Percentiles rank a stretch among this genome's conserved stretches.
Evolutionary conservation across 2,113 vertebrate genomes (phyloP).

Genomic region (Otis tarda): DNA sequence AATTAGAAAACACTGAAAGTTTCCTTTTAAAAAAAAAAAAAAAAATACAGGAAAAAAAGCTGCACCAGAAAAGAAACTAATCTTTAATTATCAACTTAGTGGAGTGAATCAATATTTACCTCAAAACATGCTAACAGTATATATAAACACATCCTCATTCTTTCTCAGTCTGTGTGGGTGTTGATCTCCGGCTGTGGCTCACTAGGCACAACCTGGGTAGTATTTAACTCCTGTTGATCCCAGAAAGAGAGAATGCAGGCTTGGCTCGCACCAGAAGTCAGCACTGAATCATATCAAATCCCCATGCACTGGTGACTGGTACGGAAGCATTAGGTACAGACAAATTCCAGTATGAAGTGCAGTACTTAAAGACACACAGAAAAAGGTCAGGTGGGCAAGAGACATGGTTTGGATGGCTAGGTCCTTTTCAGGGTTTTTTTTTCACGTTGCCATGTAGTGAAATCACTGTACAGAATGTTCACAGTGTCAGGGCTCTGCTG

Average conservation of each 20-base stretch:
- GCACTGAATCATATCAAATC: neutral
- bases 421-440: neutral
- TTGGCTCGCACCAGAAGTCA: neutral
- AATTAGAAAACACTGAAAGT: neutral
- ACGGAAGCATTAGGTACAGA: neutral
- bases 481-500: neutral
- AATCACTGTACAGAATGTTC: neutral
- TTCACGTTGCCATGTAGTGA: neutral
- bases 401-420: neutral
- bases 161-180: neutral
- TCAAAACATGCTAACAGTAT: constrained; percentile 23
- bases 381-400: neutral
- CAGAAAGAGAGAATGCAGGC: neutral
- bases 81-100: constrained; percentile 5
- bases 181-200: neutral
- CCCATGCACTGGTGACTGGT: neutral
- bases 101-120: constrained; percentile 43
- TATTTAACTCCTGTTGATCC: neutral
- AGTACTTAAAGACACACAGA: neutral
- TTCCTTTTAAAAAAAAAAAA: neutral
- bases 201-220: neutral
- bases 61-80: neutral
- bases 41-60: neutral
- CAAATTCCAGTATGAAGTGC: neutral
- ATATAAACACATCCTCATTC: constrained; percentile 27